These are phyloP conservation scores for Corbicula japonica DNA, from an alignment of 2,888 invertebrate genomes.

Conservation along the genomic window DNA sequence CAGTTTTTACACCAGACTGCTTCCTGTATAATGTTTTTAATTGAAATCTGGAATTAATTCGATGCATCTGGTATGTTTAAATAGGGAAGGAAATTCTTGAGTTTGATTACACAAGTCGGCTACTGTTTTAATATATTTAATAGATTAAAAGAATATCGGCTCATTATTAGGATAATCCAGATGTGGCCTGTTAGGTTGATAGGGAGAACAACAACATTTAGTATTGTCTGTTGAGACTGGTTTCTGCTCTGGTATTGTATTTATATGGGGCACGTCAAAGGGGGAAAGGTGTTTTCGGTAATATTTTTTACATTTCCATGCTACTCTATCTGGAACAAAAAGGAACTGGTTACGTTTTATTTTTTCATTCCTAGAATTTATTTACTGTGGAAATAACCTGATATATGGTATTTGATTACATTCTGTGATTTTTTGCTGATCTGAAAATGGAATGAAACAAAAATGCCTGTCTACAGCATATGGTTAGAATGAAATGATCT, in stretches of 20 bases:
- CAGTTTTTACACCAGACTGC: conserved; percentile 15
- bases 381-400: too few relatives aligned
- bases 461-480: too few relatives aligned
- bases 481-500: too few relatives aligned
- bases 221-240: background rate
- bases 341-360: background rate
- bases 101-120: conserved; percentile 1
- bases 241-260: background rate
- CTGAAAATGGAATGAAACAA: too few relatives aligned
- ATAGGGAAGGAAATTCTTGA: conserved; percentile 36
- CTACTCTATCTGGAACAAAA: background rate
- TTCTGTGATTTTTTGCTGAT: too few relatives aligned
- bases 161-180: conserved; percentile 7
- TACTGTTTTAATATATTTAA: conserved; percentile 12
- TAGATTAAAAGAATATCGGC: conserved; percentile 15
- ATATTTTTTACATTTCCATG: conserved; percentile 1
- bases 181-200: background rate
- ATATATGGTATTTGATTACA: too few relatives aligned
- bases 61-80: conserved; percentile 45
- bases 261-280: background rate
- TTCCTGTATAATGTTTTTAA: conserved; percentile 38
- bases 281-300: background rate
- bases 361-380: background rate
- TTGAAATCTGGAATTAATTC: conserved; percentile 55
- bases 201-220: background rate